Evolutionary conservation across 2,888 invertebrate species (phyloP), one percentile per base, ranked within the genome.

Genomic region (Biston stratarius): DNA sequence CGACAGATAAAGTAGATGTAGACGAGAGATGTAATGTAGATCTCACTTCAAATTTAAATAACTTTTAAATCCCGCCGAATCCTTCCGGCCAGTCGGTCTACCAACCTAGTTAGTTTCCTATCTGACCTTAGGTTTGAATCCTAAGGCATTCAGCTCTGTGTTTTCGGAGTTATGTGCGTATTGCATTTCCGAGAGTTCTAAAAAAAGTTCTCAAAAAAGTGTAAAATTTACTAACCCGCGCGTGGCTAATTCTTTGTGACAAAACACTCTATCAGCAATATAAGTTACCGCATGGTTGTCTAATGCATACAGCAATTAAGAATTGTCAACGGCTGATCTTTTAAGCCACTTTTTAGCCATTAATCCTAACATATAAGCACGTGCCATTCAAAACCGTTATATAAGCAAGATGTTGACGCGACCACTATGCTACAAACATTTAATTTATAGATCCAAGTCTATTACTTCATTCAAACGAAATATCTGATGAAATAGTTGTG

Each of bases 321-420:
- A 60, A 60, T 55, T 60, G 55, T 60, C 60, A 55, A 60, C 53
- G 49, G 52, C 48, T 47, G 40, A 65, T 48, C 59, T 65, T 65
- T 59, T 48, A 47, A 52, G 38, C 45, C 44, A 59, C 64, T 64
- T 59, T 52, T 14, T 11, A 55, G 36, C 55, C 55, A 65, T 65
- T 60, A 65, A 53, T 60, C 40, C 36, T 65, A 55, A 55, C 60
- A 65, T 60, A 59, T 59, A 55, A 49, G 36, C 48, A 55, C 59
- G 64, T 64, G 58, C 51, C 47, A 38, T 8, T 15, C 40, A 58
- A 34, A 51, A 57, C 38, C 10, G 57, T 63, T 64, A 64, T 14
- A 52, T 64, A 64, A 58, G 58, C 7, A 8, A 38, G 15, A 59
- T 49, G 10, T 38, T 40, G 47, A 12, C 44, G 62, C 57, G 57